phyloP scores from a whole-genome alignment of 2,888 invertebrate species.

The Noctua janthina region DNA sequence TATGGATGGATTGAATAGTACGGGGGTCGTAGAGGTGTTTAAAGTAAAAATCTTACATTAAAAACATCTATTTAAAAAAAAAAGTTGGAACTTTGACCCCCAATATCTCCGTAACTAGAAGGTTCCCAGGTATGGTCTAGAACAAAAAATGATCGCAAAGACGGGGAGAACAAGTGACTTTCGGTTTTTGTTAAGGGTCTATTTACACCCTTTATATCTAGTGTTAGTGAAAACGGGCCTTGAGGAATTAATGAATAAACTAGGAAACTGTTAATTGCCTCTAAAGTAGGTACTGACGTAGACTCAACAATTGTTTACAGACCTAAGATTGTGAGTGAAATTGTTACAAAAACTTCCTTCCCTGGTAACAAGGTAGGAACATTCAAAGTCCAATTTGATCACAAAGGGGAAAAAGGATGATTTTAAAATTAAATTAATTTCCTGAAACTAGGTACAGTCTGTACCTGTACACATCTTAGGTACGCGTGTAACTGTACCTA shows the following conservation, averaged over 20 bases:
- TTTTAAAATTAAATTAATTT: background rate
- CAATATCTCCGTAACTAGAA: too few species aligned
- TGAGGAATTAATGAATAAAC: background rate
- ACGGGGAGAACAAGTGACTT: too few species aligned
- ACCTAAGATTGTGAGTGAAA: background rate
- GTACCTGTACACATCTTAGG: background rate
- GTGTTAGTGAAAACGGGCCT: background rate
- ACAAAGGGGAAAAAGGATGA: background rate
- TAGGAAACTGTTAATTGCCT: background rate
- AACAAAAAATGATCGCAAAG: too few species aligned
- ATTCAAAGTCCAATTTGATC: background rate
- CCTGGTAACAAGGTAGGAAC: background rate
- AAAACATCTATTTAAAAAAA: too few species aligned
- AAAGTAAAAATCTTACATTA: too few species aligned
- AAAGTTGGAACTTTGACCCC: too few species aligned
- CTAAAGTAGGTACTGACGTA: background rate
- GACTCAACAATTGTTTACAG: background rate
- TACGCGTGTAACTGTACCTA: constrained; percentile 2
- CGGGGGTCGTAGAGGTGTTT: too few species aligned
- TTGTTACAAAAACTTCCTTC: background rate
- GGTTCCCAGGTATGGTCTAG: too few species aligned
- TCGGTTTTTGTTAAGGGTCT: too few species aligned
- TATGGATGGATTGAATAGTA: too few species aligned
- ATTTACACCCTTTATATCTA: background rate
- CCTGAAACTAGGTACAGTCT: constrained; percentile 17